phyloP scores from a whole-genome alignment of 2,888 invertebrate genomes.

The Deilephila elpenor region DNA sequence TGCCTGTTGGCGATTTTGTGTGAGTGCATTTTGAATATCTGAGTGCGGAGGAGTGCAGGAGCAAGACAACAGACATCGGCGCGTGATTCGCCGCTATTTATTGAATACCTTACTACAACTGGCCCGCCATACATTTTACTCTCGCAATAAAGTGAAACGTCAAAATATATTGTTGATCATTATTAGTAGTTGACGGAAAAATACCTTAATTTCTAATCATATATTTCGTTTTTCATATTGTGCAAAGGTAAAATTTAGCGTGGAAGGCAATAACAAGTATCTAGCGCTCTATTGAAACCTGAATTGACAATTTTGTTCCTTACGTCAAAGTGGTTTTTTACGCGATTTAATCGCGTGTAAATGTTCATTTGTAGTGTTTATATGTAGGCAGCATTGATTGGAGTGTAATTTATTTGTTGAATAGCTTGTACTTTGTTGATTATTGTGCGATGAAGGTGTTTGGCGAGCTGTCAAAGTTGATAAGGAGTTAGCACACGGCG shows the following conservation, averaged over 20 bases:
- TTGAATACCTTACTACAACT: constrained; percentile 43
- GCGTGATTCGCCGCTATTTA: constrained; percentile 50
- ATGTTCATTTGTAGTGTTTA: constrained; percentile 29
- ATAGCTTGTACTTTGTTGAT: constrained; percentile 44
- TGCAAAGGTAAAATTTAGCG: constrained; percentile 46
- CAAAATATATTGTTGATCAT: constrained; percentile 71
- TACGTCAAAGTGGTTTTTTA: constrained; percentile 55
- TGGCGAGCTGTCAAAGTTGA: constrained; percentile 40
- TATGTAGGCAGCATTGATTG: not conserved
- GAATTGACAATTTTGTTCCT: constrained; percentile 60
- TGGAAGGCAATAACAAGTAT: constrained; percentile 39
- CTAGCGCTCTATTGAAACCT: constrained; percentile 44
- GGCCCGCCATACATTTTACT: constrained; percentile 82
- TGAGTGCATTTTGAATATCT: constrained; percentile 54
- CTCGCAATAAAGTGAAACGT: constrained; percentile 80
- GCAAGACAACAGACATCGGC: constrained; percentile 29
- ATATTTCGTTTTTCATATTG: constrained; percentile 35
- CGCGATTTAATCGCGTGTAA: constrained; percentile 41
- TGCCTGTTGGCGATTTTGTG: constrained; percentile 49
- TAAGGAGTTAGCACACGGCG: constrained; percentile 22
- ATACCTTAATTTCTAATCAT: constrained; percentile 35
- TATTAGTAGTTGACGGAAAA: constrained; percentile 52
- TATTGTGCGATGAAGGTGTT: constrained; percentile 34
- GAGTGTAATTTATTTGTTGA: constrained; percentile 27
- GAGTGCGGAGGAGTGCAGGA: constrained; percentile 34